Percentiles rank a stretch among this genome's conserved stretches.
Conservation (phyloP, 1,140 invertebrate genomes). For the Hycleus cichorii region DNA sequence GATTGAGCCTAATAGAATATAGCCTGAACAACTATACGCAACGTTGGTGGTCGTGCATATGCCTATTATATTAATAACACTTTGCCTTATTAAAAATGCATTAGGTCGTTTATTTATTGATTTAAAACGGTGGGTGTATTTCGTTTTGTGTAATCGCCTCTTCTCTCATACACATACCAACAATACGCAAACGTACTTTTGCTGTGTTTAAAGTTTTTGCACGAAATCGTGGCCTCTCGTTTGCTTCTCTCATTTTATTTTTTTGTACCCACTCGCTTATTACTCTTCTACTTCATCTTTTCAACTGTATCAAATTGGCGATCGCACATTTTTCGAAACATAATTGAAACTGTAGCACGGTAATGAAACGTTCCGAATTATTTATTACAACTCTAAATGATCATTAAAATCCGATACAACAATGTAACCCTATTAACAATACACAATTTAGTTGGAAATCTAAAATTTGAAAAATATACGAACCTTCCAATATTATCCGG, state of each 20-base stretch:
- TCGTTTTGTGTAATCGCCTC: not conserved
- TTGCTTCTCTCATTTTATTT: no score
- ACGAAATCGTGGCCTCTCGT: constrained; percentile 8
- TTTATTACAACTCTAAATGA: no score
- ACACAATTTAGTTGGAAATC: no score
- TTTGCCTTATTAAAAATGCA: constrained; percentile 38
- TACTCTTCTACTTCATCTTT: not conserved
- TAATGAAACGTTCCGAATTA: no score
- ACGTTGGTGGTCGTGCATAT: constrained; percentile 37
- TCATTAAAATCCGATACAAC: no score
- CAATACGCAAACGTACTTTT: no score
- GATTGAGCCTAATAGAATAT: constrained; percentile 33
- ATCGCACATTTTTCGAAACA: constrained; percentile 9
- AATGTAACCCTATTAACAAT: no score
- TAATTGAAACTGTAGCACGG: constrained; percentile 15
- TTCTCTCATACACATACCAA: no score
- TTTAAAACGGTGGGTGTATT: constrained; percentile 29
- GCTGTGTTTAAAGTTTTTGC: not conserved
- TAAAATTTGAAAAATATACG: no score
- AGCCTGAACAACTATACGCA: constrained; percentile 20
- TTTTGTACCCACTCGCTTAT: no score
- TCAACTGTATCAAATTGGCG: constrained; percentile 4
- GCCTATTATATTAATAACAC: constrained; percentile 39
- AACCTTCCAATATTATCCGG: no score
- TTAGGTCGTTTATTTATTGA: constrained; percentile 36